Evolutionary conservation across 1,140 invertebrate genomes (phyloP).

Genomic region (Platyscapa corneri): DNA sequence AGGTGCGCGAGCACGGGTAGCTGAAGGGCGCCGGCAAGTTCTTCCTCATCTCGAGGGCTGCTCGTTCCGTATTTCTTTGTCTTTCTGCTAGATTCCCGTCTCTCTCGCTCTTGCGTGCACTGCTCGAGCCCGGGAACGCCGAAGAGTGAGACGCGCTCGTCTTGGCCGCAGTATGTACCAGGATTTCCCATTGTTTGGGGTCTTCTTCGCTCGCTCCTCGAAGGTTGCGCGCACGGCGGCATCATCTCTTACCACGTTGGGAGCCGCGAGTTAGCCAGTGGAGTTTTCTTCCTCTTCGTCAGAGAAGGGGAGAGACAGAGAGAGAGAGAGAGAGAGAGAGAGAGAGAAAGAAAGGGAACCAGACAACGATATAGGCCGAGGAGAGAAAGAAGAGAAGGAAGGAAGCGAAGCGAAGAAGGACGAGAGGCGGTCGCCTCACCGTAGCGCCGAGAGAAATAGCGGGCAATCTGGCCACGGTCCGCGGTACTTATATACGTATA

Average conservation of each 20-base stretch:
- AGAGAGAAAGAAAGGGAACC: no score
- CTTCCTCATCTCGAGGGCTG: slow-evolving; percentile 27
- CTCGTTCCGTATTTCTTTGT: slow-evolving; percentile 5
- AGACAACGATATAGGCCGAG: no score
- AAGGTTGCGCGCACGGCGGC: background rate
- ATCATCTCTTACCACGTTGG: background rate
- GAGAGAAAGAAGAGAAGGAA: slow-evolving; percentile 5
- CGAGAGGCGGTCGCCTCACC: slow-evolving; percentile 36
- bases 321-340: no score
- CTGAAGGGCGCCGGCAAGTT: slow-evolving; percentile 19
- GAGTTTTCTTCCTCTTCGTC: background rate
- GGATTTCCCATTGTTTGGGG: slow-evolving; percentile 47
- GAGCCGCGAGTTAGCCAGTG: background rate
- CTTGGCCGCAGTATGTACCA: slow-evolving; percentile 19
- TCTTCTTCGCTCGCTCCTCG: slow-evolving; percentile 24
- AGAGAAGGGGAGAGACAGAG: no score
- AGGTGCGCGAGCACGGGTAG: background rate
- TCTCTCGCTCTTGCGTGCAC: background rate
- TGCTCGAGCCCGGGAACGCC: background rate
- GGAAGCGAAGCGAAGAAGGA: slow-evolving; percentile 32
- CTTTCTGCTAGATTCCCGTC: slow-evolving; percentile 10
- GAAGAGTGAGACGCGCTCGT: no score
- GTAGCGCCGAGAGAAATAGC: slow-evolving; percentile 49
- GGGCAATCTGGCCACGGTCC: slow-evolving; percentile 36
- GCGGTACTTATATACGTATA: slow-evolving; percentile 14